These are phyloP conservation scores for Brachycybe producta DNA, from an alignment of 2,888 invertebrate genomes.

Conservation along the genomic window DNA sequence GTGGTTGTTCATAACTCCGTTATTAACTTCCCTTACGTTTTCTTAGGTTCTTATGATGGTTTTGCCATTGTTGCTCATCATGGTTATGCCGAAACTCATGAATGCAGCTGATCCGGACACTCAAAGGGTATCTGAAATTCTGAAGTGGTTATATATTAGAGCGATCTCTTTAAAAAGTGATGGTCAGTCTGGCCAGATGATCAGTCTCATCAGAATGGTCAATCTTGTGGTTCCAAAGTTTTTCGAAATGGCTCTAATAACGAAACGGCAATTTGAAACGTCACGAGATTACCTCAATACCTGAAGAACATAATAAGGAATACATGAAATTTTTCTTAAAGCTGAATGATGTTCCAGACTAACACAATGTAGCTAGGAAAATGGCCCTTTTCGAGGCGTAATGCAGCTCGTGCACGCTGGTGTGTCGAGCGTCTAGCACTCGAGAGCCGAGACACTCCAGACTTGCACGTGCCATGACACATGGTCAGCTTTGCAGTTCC, in stretches of 20 bases:
- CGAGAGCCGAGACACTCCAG: too few relatives aligned
- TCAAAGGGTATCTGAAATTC: constrained; percentile 50
- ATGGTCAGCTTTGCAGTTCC: too few relatives aligned
- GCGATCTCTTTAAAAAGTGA: background rate
- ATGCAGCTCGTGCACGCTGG: too few relatives aligned
- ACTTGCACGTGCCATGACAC: too few relatives aligned
- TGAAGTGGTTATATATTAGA: background rate
- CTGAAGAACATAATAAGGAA: too few relatives aligned
- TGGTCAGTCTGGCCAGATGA: background rate
- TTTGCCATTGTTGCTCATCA: constrained; percentile 72
- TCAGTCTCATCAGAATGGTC: too few relatives aligned
- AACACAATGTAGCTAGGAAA: background rate
- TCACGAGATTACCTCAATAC: too few relatives aligned
- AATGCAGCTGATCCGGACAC: constrained; percentile 82
- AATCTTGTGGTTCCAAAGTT: too few relatives aligned
- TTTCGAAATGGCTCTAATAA: background rate
- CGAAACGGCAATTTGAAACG: too few relatives aligned
- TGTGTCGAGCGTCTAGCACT: too few relatives aligned
- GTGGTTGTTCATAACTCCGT: background rate
- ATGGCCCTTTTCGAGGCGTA: background rate
- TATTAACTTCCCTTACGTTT: constrained; percentile 23
- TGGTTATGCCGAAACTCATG: constrained; percentile 91
- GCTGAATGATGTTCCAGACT: constrained; percentile 5
- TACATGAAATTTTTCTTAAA: too few relatives aligned
- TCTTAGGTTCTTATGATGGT: constrained; percentile 84